Conservation (phyloP, 2,113 vertebrate genomes). For the Labeo rohita region DNA sequence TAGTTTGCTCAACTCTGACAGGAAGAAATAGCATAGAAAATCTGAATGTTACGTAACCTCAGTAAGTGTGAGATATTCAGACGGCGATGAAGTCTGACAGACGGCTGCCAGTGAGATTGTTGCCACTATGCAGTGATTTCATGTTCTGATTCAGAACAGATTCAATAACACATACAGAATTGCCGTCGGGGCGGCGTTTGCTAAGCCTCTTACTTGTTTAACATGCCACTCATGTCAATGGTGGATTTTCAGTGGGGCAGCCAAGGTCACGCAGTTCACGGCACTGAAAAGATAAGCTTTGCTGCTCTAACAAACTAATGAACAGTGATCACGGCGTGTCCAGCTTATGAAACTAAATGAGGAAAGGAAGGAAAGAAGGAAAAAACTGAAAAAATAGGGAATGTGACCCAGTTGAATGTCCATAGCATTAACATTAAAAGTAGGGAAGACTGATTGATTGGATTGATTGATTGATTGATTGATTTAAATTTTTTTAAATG, state of each 20-base stretch:
- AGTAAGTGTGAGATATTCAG: slow-evolving; percentile 20
- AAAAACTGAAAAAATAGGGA: background rate
- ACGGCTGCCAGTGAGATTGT: slow-evolving; percentile 14
- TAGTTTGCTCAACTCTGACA: background rate
- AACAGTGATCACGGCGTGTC: background rate
- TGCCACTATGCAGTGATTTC: slow-evolving; percentile 17
- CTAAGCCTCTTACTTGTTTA: slow-evolving; percentile 14
- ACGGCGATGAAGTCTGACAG: slow-evolving; percentile 5
- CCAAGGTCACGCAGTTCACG: background rate
- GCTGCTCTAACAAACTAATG: background rate
- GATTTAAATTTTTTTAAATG: too few species aligned
- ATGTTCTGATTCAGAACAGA: slow-evolving; percentile 29
- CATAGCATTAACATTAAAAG: too few species aligned
- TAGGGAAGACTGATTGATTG: too few species aligned
- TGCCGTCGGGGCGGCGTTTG: background rate
- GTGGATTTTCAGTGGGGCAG: background rate
- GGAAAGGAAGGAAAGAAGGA: background rate
- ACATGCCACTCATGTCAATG: background rate
- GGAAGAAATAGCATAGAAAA: background rate
- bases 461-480: too few species aligned
- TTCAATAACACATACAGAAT: slow-evolving; percentile 26
- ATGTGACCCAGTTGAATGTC: background rate
- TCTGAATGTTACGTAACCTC: slow-evolving; percentile 29
- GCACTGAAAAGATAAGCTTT: background rate
- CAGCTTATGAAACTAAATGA: background rate